Percentiles rank a stretch among this genome's conserved stretches.
Conservation (phyloP, 2,888 invertebrate genomes). For the Pristionchus exspectatus region DNA sequence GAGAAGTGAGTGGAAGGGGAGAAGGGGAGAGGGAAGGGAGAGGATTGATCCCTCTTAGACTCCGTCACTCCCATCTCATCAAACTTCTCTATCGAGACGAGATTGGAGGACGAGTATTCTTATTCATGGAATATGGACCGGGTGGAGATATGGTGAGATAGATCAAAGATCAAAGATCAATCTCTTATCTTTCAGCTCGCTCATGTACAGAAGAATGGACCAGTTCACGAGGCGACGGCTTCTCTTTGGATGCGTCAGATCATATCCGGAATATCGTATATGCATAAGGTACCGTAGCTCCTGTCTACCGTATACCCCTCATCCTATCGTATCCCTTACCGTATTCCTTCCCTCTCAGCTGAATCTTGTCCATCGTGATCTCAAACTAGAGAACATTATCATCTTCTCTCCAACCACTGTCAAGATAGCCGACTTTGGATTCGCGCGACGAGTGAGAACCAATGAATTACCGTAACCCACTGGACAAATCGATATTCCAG, state of each 20-base stretch:
- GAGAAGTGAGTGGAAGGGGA: constrained; percentile 54
- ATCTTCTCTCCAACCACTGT: constrained; percentile 78
- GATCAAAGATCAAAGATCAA: neutral
- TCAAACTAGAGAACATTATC: constrained; percentile 82
- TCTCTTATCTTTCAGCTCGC: constrained; percentile 72
- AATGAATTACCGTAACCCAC: neutral
- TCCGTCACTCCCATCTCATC: constrained; percentile 63
- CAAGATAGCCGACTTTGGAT: constrained; percentile 81
- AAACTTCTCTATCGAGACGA: constrained; percentile 65
- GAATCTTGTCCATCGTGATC: constrained; percentile 81
- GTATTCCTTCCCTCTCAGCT: constrained; percentile 57
- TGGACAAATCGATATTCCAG: constrained; percentile 29
- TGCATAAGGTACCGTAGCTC: constrained; percentile 51
- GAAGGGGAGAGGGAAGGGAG: neutral
- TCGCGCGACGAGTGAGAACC: constrained; percentile 76
- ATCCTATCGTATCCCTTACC: neutral
- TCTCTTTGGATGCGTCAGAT: constrained; percentile 79
- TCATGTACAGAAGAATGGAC: constrained; percentile 80
- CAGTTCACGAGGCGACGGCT: constrained; percentile 79
- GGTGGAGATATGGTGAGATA: constrained; percentile 79
- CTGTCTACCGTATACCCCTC: neutral
- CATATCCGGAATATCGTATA: constrained; percentile 47
- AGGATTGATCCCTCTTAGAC: constrained; percentile 4
- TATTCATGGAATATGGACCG: constrained; percentile 80
- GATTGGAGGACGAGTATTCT: constrained; percentile 73